These are phyloP conservation scores for Halcyon smyrnensis DNA, from an alignment of 2,797 vertebrate species.

Conservation along the genomic window DNA sequence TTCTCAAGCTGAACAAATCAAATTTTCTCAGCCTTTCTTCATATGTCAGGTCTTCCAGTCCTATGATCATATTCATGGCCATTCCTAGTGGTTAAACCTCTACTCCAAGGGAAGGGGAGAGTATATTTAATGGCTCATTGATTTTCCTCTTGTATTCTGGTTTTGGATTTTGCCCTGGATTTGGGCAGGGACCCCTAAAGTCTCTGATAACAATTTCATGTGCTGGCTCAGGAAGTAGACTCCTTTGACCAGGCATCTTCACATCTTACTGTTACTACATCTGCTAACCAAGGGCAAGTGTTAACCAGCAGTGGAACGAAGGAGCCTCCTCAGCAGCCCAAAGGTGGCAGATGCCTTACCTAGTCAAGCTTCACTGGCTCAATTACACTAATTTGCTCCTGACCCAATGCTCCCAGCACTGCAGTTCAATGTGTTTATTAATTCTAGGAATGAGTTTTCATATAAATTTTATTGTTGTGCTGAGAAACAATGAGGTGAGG, in stretches of 20 bases:
- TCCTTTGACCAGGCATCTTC: neutral
- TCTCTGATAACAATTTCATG: neutral
- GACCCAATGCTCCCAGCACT: neutral
- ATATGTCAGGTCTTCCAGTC: no score
- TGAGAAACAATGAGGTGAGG: neutral
- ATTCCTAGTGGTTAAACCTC: neutral
- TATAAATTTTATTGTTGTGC: neutral
- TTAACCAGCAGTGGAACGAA: neutral
- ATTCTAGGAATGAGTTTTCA: neutral
- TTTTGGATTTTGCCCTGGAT: neutral
- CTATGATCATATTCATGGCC: no score
- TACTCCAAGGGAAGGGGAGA: neutral
- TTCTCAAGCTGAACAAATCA: no score
- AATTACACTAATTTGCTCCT: constrained; percentile 30
- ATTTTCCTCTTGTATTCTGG: neutral
- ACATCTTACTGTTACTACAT: neutral
- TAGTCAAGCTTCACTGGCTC: neutral
- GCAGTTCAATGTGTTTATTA: constrained; percentile 21
- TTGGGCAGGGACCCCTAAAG: neutral
- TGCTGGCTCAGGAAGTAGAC: neutral
- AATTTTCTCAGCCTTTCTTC: no score
- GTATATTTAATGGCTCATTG: neutral
- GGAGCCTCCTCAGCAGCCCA: neutral
- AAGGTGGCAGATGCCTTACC: neutral
- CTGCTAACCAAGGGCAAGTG: neutral